Evolutionary conservation across 2,888 invertebrate species (phyloP).

Genomic region (Punctoribates punctum): DNA sequence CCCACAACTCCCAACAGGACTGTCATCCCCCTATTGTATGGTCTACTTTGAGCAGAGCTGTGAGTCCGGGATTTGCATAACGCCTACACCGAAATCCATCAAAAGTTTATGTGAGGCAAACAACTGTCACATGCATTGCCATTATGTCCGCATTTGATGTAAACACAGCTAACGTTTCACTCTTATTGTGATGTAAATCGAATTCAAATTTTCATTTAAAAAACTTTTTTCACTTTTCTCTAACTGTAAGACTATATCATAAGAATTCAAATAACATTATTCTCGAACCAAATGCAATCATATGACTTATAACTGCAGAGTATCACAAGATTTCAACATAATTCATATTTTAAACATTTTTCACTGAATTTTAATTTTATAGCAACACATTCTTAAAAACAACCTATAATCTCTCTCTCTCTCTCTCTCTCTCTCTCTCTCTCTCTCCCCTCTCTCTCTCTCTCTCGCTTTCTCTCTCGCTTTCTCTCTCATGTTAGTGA

Average conservation of each 20-base stretch:
- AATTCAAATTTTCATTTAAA: constrained; percentile 11
- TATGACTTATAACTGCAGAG: too few relatives aligned
- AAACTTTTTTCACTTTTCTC: constrained; percentile 5
- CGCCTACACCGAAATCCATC: constrained; percentile 31
- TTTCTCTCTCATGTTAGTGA: too few relatives aligned
- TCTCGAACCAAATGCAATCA: too few relatives aligned
- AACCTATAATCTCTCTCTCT: background rate
- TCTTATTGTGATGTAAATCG: constrained; percentile 17
- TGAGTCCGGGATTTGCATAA: background rate
- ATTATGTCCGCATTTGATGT: constrained; percentile 19
- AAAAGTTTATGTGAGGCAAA: constrained; percentile 2
- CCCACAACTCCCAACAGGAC: background rate
- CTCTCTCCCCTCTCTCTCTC: too few relatives aligned
- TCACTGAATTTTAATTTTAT: too few relatives aligned
- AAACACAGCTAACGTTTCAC: constrained; percentile 29
- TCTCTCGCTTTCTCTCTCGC: too few relatives aligned
- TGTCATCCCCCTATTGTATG: background rate
- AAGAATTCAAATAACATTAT: too few relatives aligned
- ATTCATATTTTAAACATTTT: too few relatives aligned
- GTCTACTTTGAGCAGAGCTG: background rate
- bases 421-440: too few relatives aligned
- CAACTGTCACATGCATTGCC: constrained; percentile 31
- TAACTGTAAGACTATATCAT: background rate
- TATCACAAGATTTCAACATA: too few relatives aligned
- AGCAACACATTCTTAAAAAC: too few relatives aligned